Base-by-base conservation (phyloP, 1,140 invertebrate species). In the Drosophila repletoides region DNA sequence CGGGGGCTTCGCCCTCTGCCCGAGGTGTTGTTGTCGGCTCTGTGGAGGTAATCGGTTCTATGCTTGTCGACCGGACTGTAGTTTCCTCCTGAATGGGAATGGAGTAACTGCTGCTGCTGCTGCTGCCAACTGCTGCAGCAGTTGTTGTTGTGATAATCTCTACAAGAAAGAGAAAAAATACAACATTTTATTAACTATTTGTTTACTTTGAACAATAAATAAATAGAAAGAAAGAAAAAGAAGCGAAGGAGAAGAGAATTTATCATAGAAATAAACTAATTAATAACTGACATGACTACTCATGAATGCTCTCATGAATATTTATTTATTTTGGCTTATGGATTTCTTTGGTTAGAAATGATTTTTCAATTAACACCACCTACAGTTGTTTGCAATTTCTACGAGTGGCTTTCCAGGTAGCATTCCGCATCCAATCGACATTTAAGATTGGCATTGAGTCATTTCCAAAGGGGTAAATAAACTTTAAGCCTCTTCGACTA, bases 21-120 rank as follows among this genome's bases (percentile, higher is more conserved):
- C 81, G 81, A 2, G 88, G 88, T 7, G 88, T 89, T 24, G 87
- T 89, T 21, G 88, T 89, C 10, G 88, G 88, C 40, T 89, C 88
- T 1, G 87, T 89, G n/a, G 88, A 89, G 24, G 68, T 80, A 24
- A 89, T 89, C 2, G 87, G 88, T 29, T 89, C 88, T 48, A 89
- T 89, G 51, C 83, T 89, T 6, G 88, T 89, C 6, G 83, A 76
- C 12, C 81, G 68, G 46, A 81, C 41, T 17, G 72, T 68, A 4
- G 74, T 45, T 9, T 84, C 65, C 24, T 51, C 63, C 4, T 46
- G 29, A 4, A 29, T n/a, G 3, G 9, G 2, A 24, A 4, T 17
- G 5, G 17, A 21, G 14, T 1, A 19, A 7, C n/a, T 2, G 15
- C 2, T 22, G 51, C 21, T 41, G 41, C 6, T 12, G 17, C 21